Evolutionary conservation across 2,797 vertebrate genomes (phyloP).

Genomic region (Thaleichthys pacificus): DNA sequence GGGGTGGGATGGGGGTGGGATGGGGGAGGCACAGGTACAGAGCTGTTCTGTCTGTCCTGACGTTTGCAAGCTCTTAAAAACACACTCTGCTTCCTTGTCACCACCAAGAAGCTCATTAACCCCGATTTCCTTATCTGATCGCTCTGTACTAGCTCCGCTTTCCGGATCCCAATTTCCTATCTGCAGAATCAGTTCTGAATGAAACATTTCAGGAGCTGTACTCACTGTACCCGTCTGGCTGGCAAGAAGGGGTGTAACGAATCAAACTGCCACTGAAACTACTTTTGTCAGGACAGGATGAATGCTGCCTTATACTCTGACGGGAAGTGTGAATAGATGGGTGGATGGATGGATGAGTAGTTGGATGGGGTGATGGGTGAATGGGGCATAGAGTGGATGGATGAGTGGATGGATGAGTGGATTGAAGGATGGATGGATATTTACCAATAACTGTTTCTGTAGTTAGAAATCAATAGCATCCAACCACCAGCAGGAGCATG

Average conservation of each 20-base stretch:
- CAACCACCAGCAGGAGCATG: not conserved
- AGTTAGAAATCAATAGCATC: too few relatives aligned
- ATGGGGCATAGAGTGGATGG: too few relatives aligned
- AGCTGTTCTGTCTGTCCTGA: constrained; percentile 60
- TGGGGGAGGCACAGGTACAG: constrained; percentile 47
- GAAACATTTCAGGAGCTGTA: not conserved
- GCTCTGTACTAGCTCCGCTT: too few relatives aligned
- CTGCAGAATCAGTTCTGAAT: constrained; percentile 1
- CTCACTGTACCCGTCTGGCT: constrained; percentile 41
- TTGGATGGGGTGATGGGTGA: too few relatives aligned
- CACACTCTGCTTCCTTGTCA: constrained; percentile 41
- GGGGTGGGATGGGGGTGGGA: constrained; percentile 32
- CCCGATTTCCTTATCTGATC: constrained; percentile 12
- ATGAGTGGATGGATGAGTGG: too few relatives aligned
- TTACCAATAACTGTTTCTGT: too few relatives aligned
- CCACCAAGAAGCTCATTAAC: constrained; percentile 27
- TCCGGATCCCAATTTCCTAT: constrained; percentile 51
- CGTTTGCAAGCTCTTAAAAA: constrained; percentile 36
- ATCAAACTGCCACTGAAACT: constrained; percentile 60
- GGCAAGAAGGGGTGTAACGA: constrained; percentile 63
- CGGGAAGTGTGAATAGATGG: too few relatives aligned
- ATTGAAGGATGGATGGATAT: too few relatives aligned
- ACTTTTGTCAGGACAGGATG: constrained; percentile 1
- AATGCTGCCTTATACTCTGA: constrained; percentile 32
- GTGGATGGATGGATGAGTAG: too few relatives aligned